Evolutionary conservation across 1,140 invertebrate genomes (phyloP), one percentile per base, ranked within the genome.

Genomic region (Gryon sp.): DNA sequence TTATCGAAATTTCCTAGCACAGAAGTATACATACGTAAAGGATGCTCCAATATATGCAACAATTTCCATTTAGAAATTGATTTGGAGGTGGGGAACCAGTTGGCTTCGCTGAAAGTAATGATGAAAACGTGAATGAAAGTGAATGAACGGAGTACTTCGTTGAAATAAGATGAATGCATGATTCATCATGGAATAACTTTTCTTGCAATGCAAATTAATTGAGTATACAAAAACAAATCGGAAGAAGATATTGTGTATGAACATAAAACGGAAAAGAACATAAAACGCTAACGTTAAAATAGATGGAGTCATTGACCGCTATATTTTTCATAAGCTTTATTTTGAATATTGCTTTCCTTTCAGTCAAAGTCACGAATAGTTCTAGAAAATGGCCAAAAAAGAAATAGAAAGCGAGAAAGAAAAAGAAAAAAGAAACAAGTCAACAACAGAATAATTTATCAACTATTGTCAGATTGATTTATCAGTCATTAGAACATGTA

Each of bases 381-480:
- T 32, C 26, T 18, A 24, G 22, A 24, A 24, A 24, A 24, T 4
- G 7, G 7, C 7, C 22, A 24, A 24, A 4, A 7, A 7, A 24
- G 3, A 24, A 24, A 24, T 7, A 7, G 22, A 24, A 24, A n/a
- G n/a, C n/a, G n/a, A n/a, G n/a, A n/a, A n/a, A n/a, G 38, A 36
- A 38, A 30, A 55, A 57, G 14, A 28, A 40, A 59, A 45, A 59
- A 59, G 43, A 18, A 32, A 59, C 34, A 5, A 2, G 8, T 32
- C 32, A 45, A 45, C 55, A 41, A 15, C 11, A 46, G 57, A 32
- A 62, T 48, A 62, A 40, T 50, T 32, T 48, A 62, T 48, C 57
- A 40, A 40, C 43, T 48, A 38, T 62, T 62, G 57, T 48, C 26
- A 30, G 11, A 15, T 62, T 48, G 50, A 50, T 62, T 62, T 43